Percentiles rank a stretch among this genome's conserved stretches.
Conservation (phyloP, 2,797 vertebrate species). For the Sebastes steindachneri region DNA sequence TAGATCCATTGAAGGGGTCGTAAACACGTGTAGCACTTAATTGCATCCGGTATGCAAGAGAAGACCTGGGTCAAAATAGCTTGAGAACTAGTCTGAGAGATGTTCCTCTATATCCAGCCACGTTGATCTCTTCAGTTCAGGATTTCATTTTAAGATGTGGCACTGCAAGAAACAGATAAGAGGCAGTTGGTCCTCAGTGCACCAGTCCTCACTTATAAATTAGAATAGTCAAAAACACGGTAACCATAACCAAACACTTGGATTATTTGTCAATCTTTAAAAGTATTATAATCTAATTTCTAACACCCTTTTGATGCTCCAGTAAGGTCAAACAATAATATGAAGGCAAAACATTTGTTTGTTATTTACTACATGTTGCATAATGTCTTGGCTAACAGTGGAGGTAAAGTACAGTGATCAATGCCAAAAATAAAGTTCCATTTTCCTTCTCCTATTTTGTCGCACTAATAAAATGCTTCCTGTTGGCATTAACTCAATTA, state of each 20-base stretch:
- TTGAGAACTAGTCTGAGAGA: neutral
- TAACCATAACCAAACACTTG: neutral
- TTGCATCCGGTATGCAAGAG: neutral
- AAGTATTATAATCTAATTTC: neutral
- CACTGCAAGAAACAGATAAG: neutral
- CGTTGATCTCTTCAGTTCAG: neutral
- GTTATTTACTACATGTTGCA: neutral
- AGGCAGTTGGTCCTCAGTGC: neutral
- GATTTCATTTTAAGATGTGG: neutral
- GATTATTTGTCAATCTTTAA: neutral
- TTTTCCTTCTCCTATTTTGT: slow-evolving; percentile 1
- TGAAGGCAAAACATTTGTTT: neutral
- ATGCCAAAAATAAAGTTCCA: neutral
- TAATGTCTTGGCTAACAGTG: neutral
- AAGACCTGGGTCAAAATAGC: neutral
- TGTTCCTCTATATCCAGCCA: neutral
- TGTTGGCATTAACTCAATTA: neutral
- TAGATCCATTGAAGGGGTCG: neutral
- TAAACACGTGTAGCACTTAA: neutral
- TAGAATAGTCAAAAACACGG: neutral
- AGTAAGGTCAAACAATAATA: slow-evolving; percentile 6
- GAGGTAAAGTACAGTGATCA: neutral
- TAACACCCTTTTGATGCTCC: neutral
- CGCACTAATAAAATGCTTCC: slow-evolving; percentile 15
- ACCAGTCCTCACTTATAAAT: neutral